These are phyloP conservation scores for Bergia puertoricense DNA, from an alignment of 92 coral and sea anemone species.

Conservation along the genomic window DNA sequence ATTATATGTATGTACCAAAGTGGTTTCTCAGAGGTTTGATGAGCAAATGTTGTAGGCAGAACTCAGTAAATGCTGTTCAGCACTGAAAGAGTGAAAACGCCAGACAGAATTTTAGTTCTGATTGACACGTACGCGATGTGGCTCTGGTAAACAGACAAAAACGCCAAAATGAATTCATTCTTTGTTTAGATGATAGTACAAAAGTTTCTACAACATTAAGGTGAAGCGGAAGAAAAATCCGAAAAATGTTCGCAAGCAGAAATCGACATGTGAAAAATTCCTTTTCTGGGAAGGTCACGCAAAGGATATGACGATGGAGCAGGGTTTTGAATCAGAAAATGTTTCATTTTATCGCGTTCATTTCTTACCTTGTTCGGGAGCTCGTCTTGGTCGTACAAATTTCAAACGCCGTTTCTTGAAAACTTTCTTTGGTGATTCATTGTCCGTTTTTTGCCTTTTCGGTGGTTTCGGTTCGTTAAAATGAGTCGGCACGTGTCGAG, in stretches of 20 bases:
- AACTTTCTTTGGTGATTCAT: constrained; percentile 77
- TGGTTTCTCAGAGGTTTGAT: background rate
- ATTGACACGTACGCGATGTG: too few relatives aligned
- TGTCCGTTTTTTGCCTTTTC: constrained; percentile 73
- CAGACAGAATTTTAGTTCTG: too few relatives aligned
- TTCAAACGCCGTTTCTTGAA: constrained; percentile 77
- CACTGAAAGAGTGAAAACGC: too few relatives aligned
- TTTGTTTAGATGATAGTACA: too few relatives aligned
- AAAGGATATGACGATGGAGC: background rate
- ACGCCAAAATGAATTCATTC: too few relatives aligned
- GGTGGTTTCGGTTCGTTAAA: constrained; percentile 84
- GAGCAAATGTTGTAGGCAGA: background rate
- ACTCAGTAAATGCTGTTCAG: too few relatives aligned
- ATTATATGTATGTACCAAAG: background rate
- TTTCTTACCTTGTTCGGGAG: constrained; percentile 80
- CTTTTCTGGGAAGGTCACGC: constrained; percentile 15
- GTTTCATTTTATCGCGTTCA: background rate
- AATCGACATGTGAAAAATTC: background rate
- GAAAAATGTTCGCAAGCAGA: background rate
- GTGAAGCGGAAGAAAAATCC: background rate
- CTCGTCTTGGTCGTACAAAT: constrained; percentile 67
- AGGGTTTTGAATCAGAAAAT: background rate
- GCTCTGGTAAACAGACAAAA: too few relatives aligned
- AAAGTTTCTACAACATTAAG: background rate
- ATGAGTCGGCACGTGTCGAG: constrained; percentile 96